Evolutionary conservation across 2,113 vertebrate genomes (phyloP).

Genomic region (Clarias macrocephalus): DNA sequence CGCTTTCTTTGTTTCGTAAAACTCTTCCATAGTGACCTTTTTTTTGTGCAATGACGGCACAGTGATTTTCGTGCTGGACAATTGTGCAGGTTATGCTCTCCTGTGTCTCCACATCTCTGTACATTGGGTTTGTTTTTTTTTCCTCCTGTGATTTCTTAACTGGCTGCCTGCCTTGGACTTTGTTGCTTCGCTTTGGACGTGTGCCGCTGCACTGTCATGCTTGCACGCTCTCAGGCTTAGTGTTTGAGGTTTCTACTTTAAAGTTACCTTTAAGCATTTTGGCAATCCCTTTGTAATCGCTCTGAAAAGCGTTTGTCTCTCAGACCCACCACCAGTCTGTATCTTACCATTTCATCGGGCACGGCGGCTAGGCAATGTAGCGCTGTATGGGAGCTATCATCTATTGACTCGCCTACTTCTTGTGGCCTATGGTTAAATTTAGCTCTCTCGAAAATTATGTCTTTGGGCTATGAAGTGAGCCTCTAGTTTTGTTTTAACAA

Average conservation of each 20-base stretch:
- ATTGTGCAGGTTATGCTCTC: too few species aligned
- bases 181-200: background rate
- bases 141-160: too few species aligned
- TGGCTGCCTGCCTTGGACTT: background rate
- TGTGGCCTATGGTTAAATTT: constrained; percentile 25
- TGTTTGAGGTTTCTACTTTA: background rate
- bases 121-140: background rate
- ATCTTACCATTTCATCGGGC: constrained; percentile 24
- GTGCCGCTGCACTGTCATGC: background rate
- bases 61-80: too few species aligned
- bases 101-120: too few species aligned
- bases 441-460: background rate
- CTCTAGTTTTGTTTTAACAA: background rate
- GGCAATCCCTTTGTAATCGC: background rate
- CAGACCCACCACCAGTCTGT: constrained; percentile 32
- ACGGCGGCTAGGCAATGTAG: background rate
- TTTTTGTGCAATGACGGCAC: too few species aligned
- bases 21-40: too few species aligned
- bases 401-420: constrained; percentile 14
- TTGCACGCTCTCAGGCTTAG: background rate
- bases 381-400: constrained; percentile 36
- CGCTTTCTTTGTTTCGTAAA: too few species aligned
- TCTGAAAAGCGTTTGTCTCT: constrained; percentile 11
- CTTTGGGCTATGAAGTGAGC: background rate
- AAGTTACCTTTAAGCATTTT: background rate